Evolutionary conservation across 2,113 vertebrate species (phyloP).

Genomic region (Corapipo altera): DNA sequence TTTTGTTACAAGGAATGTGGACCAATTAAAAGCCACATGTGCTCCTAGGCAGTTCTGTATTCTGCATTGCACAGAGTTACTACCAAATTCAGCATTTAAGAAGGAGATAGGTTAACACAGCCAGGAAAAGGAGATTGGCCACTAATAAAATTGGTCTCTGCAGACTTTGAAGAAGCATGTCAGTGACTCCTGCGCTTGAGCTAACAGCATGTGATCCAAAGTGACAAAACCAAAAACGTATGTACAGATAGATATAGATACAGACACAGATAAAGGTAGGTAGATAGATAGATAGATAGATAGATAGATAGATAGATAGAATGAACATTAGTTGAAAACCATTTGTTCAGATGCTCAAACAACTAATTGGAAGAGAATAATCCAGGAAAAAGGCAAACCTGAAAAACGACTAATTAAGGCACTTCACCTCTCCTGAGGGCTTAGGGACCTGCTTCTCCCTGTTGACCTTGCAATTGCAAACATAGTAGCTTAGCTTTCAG

Average conservation of each 20-base stretch:
- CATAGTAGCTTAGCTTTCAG: background rate
- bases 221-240: background rate
- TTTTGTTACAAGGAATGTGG: background rate
- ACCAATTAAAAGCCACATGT: background rate
- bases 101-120: background rate
- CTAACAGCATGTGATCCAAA: background rate
- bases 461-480: background rate
- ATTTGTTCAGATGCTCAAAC: rapidly evolving
- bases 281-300: background rate
- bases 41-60: background rate
- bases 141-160: background rate
- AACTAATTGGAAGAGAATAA: background rate
- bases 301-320: background rate
- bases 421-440: background rate
- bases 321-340: background rate
- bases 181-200: background rate
- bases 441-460: background rate
- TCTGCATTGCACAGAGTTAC: background rate
- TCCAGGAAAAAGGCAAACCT: background rate
- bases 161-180: background rate
- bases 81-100: background rate
- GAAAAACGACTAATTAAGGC: background rate
- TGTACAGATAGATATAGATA: background rate
- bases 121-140: background rate
- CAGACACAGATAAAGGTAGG: background rate